Percentiles rank a stretch among this genome's conserved stretches.
phyloP scores from a whole-genome alignment of 2,797 vertebrate species.

The Hippopotamyrus pictus region DNA sequence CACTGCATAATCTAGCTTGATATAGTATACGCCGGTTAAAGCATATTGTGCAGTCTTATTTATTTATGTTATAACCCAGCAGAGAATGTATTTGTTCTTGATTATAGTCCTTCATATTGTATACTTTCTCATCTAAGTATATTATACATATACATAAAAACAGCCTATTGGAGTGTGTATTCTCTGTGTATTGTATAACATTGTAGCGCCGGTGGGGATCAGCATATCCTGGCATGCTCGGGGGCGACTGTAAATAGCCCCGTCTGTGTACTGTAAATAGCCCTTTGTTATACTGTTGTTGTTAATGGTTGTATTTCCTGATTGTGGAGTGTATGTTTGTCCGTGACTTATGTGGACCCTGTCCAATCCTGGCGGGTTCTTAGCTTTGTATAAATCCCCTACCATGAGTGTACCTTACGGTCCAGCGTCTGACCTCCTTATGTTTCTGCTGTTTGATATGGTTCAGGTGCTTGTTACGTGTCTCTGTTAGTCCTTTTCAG shows the following conservation, averaged over 20 bases:
- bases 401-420: not conserved
- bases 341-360: not conserved
- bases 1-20: not conserved
- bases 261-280: not conserved
- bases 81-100: conserved; percentile 2
- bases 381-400: not conserved
- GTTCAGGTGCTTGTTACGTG: not conserved
- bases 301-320: not conserved
- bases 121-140: not conserved
- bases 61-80: not conserved
- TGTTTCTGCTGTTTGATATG: not conserved
- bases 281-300: not conserved
- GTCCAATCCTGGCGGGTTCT: not conserved
- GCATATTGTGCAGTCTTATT: not conserved
- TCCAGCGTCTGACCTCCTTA: not conserved
- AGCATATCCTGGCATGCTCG: not conserved
- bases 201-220: not conserved
- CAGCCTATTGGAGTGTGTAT: not conserved
- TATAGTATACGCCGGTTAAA: not conserved
- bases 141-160: not conserved
- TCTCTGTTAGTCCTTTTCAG: too few species aligned
- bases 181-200: not conserved
- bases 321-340: not conserved
- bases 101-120: not conserved
- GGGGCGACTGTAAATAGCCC: not conserved